phyloP scores from a whole-genome alignment of 2,797 vertebrate genomes.

The Balearica regulorum region DNA sequence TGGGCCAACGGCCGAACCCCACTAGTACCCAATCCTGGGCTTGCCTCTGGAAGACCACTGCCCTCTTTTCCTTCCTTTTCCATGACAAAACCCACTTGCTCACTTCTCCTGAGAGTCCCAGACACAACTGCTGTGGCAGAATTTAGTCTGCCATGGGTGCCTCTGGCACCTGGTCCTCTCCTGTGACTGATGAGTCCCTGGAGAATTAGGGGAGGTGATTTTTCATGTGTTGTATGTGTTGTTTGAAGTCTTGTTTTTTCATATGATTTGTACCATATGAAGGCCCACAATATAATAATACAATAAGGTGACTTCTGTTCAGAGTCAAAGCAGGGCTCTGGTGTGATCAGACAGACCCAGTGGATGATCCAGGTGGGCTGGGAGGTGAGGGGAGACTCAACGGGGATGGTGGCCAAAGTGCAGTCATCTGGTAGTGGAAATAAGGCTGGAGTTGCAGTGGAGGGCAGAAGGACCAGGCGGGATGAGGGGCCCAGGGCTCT shows the following conservation, averaged over 20 bases:
- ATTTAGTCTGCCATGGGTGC: neutral
- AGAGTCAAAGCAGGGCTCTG: neutral
- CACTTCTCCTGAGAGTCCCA: neutral
- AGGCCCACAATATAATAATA: neutral
- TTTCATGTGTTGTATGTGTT: neutral
- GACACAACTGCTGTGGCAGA: neutral
- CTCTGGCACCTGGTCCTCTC: neutral
- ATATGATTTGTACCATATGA: neutral
- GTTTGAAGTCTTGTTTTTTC: neutral
- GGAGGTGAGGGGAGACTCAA: neutral
- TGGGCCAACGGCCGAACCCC: neutral
- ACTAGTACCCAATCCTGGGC: neutral
- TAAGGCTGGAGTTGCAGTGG: neutral
- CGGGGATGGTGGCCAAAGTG: neutral
- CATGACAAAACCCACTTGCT: neutral
- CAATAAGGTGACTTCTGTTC: neutral
- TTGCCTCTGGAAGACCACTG: neutral
- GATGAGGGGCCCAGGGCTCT: neutral
- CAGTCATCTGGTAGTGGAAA: neutral
- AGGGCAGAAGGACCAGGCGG: neutral
- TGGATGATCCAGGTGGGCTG: neutral
- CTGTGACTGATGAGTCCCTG: neutral
- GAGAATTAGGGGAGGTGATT: neutral
- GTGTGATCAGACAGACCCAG: neutral
- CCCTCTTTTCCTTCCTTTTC: neutral